Conservation (phyloP, 30 jellyfish, hydroid and myxozoan genomes). For the Turritopsis rubra region DNA sequence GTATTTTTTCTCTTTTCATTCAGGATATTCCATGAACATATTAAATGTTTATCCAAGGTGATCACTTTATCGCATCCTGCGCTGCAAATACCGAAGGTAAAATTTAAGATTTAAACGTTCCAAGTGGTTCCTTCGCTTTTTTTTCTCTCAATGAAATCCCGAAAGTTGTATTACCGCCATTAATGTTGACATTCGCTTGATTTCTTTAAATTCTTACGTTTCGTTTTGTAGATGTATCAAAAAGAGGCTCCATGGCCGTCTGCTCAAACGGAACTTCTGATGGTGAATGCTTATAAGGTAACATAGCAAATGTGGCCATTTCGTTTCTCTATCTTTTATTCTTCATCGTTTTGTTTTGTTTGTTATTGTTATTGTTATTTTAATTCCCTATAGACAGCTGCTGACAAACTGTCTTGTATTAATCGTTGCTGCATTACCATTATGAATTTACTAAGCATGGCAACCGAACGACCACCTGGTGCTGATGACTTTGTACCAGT, state of each 20-base stretch:
- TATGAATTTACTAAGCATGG: slow-evolving; percentile 98
- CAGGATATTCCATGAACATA: slow-evolving; percentile 86
- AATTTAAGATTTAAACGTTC: background rate
- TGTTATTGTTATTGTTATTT: background rate
- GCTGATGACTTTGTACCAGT: slow-evolving; percentile 99
- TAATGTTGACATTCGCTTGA: background rate
- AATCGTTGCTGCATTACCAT: slow-evolving; percentile 97
- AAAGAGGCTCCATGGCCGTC: slow-evolving; percentile 99
- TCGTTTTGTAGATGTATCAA: slow-evolving; percentile 56
- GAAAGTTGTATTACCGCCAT: no score
- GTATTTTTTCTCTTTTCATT: slow-evolving; percentile 1
- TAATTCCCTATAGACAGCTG: slow-evolving; percentile 73
- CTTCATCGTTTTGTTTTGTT: background rate
- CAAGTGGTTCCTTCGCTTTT: background rate
- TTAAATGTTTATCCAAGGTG: slow-evolving; percentile 37
- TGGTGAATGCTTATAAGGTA: slow-evolving; percentile 97
- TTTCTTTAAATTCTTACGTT: background rate
- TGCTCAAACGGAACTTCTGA: slow-evolving; percentile 95
- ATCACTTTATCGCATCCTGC: slow-evolving; percentile 77
- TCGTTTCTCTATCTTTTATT: background rate
- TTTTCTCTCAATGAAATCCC: no score
- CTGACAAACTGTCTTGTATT: slow-evolving; percentile 85
- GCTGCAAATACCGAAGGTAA: slow-evolving; percentile 76
- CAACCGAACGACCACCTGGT: slow-evolving; percentile 93
- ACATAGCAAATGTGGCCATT: background rate